phyloP scores from a whole-genome alignment of 2,113 vertebrate genomes.

The Gadus macrocephalus region DNA sequence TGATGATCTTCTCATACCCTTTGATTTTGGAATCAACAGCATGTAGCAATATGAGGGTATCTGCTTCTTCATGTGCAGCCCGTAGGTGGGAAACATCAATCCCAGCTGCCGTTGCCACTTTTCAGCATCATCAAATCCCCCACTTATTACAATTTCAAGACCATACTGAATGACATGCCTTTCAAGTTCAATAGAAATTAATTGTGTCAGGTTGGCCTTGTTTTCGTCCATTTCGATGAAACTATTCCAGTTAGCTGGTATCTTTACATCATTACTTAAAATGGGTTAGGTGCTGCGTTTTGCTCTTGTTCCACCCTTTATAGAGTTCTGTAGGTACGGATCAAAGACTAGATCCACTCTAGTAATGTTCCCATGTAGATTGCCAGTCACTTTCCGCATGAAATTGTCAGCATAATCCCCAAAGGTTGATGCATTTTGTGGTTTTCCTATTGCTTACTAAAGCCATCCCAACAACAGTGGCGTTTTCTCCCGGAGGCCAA shows the following conservation, averaged over 20 bases:
- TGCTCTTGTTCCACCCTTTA: no score
- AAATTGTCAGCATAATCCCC: slow-evolving; percentile 6
- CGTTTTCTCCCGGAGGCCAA: no score
- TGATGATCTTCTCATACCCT: not conserved
- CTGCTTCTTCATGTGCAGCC: not conserved
- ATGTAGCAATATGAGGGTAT: not conserved
- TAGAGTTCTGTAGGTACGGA: not conserved
- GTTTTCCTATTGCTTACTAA: slow-evolving; percentile 19
- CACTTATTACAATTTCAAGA: slow-evolving; percentile 9
- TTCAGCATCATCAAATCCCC: not conserved
- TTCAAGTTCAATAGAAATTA: not conserved
- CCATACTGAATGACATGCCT: not conserved
- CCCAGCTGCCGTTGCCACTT: not conserved
- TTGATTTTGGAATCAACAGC: not conserved
- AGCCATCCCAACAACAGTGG: slow-evolving; percentile 12
- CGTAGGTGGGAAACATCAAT: not conserved
- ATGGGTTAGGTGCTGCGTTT: no score
- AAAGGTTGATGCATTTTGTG: slow-evolving; percentile 10
- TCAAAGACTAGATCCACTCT: slow-evolving; percentile 17
- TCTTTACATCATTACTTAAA: no score
- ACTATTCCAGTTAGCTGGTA: no score
- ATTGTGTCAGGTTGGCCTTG: not conserved
- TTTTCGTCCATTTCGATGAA: no score
- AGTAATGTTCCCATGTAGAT: slow-evolving; percentile 19
- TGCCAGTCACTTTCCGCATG: slow-evolving; percentile 7